Conservation (phyloP, 2,888 invertebrate species). For the Amorpha juglandis region DNA sequence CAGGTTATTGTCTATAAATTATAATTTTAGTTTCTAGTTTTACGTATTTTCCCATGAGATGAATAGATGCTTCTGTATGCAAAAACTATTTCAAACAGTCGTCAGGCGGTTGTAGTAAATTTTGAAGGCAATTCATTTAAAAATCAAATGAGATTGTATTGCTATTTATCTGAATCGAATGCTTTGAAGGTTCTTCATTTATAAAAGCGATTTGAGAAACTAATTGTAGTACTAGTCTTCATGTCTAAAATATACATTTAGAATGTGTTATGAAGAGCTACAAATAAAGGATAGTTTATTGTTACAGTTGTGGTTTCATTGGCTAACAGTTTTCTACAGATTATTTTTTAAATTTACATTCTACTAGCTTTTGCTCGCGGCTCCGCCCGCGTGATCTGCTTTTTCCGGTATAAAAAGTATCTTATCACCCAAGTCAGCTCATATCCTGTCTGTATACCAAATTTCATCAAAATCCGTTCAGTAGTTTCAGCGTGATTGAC, state of each 20-base stretch:
- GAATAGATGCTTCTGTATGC: conserved; percentile 1
- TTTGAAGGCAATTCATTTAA: not conserved
- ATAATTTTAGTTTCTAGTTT: conserved; percentile 20
- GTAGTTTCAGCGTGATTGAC: no score
- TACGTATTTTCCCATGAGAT: conserved; percentile 11
- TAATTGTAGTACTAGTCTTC: not conserved
- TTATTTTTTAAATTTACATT: no score
- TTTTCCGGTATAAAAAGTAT: no score
- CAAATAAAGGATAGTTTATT: no score
- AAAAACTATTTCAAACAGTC: not conserved
- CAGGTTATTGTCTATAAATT: conserved; percentile 21
- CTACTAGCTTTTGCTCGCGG: no score
- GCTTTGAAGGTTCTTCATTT: not conserved
- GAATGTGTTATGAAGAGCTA: no score
- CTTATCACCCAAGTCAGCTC: no score
- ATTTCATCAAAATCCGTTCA: no score
- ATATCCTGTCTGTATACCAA: no score
- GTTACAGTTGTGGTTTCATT: no score
- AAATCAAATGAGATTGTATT: not conserved
- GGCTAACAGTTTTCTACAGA: no score
- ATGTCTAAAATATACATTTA: not conserved
- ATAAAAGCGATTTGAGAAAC: not conserved
- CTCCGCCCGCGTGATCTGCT: no score
- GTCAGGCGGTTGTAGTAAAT: not conserved
- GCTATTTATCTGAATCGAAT: not conserved